Percentiles rank a stretch among this genome's conserved stretches.
phyloP scores from a whole-genome alignment of 2,797 vertebrate species.

The Amblyopsis hoosieri region DNA sequence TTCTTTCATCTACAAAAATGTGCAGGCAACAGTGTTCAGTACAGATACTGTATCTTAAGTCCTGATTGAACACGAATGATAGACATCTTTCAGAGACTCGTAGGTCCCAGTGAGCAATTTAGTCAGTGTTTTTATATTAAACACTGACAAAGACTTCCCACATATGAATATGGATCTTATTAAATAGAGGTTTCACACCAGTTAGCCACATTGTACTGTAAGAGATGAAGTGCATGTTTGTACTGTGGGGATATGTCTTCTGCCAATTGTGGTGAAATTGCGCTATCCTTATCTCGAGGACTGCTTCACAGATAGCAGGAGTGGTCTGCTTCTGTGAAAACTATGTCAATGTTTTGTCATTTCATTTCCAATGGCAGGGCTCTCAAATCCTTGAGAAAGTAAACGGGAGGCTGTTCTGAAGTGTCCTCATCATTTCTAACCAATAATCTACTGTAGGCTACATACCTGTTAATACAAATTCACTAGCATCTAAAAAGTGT shows the following conservation, averaged over 20 bases:
- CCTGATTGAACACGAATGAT: no score
- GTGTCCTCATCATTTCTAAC: conserved; percentile 12
- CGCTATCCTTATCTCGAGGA: conserved; percentile 83
- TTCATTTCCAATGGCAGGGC: conserved; percentile 78
- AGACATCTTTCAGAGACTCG: no score
- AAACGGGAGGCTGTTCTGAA: conserved; percentile 52
- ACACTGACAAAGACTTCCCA: not conserved
- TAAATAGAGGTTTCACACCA: not conserved
- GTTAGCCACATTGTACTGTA: conserved; percentile 49
- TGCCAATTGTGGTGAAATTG: conserved; percentile 76
- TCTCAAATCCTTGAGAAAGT: conserved; percentile 78
- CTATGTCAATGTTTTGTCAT: conserved; percentile 79
- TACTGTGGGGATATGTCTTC: conserved; percentile 73
- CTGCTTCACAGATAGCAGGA: conserved; percentile 79
- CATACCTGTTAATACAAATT: conserved; percentile 10
- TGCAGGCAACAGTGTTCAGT: no score
- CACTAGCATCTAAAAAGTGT: conserved; percentile 3
- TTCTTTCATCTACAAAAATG: no score
- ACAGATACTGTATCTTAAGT: no score
- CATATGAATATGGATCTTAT: not conserved
- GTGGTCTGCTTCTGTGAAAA: conserved; percentile 79
- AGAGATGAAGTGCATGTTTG: conserved; percentile 74
- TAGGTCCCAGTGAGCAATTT: no score
- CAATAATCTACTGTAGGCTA: conserved; percentile 1
- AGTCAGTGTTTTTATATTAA: no score